phyloP scores from a whole-genome alignment of 2,888 invertebrate species.

The Eristalis arbustorum region DNA sequence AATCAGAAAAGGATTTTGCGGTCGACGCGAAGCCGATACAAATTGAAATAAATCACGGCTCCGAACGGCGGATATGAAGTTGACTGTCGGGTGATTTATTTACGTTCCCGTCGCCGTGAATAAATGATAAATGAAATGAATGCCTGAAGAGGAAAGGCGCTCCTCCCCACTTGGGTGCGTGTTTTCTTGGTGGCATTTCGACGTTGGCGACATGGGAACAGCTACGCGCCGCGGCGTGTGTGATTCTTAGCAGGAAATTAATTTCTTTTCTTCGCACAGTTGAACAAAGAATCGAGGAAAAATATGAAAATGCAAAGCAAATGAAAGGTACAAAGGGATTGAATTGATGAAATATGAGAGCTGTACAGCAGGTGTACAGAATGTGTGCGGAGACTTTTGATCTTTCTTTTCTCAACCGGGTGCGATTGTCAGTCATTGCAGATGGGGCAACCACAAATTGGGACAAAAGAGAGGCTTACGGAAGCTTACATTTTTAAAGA shows the following conservation, averaged over 20 bases:
- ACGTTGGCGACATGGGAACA: no score
- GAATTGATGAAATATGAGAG: background rate
- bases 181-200: background rate
- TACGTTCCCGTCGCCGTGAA: slow-evolving; percentile 5
- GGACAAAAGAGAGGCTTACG: no score
- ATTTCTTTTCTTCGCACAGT: background rate
- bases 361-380: background rate
- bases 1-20: slow-evolving; percentile 43
- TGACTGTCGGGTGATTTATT: slow-evolving; percentile 35
- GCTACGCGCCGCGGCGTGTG: background rate
- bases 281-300: background rate
- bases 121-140: slow-evolving; percentile 45
- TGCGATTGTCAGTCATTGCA: no score
- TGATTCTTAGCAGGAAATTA: background rate
- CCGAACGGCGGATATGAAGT: slow-evolving; percentile 17
- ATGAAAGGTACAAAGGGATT: background rate
- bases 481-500: no score
- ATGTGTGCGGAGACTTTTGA: no score
- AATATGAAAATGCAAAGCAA: background rate
- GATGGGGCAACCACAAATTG: no score
- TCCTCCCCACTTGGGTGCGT: background rate
- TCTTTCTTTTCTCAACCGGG: no score
- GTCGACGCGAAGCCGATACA: slow-evolving; percentile 44
- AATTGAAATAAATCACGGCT: slow-evolving; percentile 50
- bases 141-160: background rate